These are phyloP conservation scores for Catalaphyllia jardinei DNA, from an alignment of 64 coral and sea anemone genomes.

Conservation along the genomic window DNA sequence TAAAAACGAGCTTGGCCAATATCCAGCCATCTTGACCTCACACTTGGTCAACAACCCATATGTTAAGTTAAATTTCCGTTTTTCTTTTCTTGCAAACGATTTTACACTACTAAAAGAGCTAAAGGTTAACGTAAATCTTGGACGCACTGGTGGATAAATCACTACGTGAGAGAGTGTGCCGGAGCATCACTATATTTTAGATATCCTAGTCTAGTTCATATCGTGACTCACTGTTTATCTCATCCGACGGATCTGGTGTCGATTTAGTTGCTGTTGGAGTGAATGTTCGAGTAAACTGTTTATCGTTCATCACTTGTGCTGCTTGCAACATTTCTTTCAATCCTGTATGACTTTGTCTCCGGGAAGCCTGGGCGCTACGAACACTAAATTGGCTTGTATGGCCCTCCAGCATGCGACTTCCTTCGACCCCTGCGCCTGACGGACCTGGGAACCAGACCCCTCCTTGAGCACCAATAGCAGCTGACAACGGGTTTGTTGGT, in stretches of 20 bases:
- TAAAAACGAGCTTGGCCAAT: too few species aligned
- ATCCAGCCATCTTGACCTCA: too few species aligned
- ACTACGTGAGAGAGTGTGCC: too few species aligned
- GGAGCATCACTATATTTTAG: too few species aligned
- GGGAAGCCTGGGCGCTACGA: constrained; percentile 7
- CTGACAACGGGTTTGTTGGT: constrained; percentile 3
- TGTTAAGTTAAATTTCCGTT: too few species aligned
- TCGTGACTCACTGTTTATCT: constrained; percentile 24
- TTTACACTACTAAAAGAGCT: too few species aligned
- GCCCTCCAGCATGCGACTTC: constrained; percentile 31
- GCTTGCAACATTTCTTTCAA: not conserved
- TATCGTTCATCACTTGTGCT: not conserved
- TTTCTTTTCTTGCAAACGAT: too few species aligned
- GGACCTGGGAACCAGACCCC: constrained; percentile 35
- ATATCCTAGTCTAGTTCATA: too few species aligned
- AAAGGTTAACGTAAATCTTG: too few species aligned
- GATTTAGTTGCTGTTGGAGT: not conserved
- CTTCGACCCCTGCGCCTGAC: constrained; percentile 20
- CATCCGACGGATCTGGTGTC: constrained; percentile 32
- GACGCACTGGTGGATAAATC: too few species aligned
- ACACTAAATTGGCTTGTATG: not conserved
- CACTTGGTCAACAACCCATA: too few species aligned
- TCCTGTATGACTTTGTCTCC: not conserved
- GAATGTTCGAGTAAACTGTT: constrained; percentile 5
- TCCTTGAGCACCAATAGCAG: constrained; percentile 16